Evolutionary conservation across 2,113 vertebrate genomes (phyloP), one percentile per base, ranked within the genome.

Genomic region (Notarius lentiginosus): DNA sequence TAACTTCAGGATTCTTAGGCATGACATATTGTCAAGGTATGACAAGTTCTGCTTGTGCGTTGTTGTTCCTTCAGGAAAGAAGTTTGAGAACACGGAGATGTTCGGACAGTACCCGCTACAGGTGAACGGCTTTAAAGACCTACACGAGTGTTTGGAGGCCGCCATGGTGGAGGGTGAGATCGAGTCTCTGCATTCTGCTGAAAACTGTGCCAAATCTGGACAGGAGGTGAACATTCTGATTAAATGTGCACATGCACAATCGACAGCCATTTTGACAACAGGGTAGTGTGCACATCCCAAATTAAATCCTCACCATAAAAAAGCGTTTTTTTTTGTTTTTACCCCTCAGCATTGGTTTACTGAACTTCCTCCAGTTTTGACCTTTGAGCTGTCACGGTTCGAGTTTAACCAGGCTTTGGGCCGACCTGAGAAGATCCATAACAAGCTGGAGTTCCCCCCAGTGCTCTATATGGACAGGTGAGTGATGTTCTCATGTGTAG

Each of bases 161-260:
- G 98, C 98, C 6, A 99, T 99, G 98, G 96, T 98, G 53, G 98
- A 99, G 93, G 98, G 98, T 4, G 98, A 99, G 93, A 99, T 99
- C 49, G 98, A 99, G 93, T 99, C 98, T 70, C 95, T 99, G 86
- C 98, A 99, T 94, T 98, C 94, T 1, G 94, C 97, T 81, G 98
- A 99, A 90, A 98, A 98, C 91, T 96, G 96, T 75, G 97, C 97
- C 24, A 97, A 97, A 89, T 99, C 98, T 84, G 98, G 94, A 87
- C 95, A 95, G 88, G 95, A 95, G 94, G 95, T 95, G 82, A 93
- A 94, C 90, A 66, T 15, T 83, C 27, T 14, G 7, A 27, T 66
- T 55, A 1, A 73, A 27, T 72, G 7, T 63, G 0, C 12, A 30
- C 49, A 15, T 72, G 58, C 81, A 66, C 81, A 51, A 17, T 8